Evolutionary conservation across 2,113 vertebrate genomes (phyloP).

Genomic region (Oryzias woworae): DNA sequence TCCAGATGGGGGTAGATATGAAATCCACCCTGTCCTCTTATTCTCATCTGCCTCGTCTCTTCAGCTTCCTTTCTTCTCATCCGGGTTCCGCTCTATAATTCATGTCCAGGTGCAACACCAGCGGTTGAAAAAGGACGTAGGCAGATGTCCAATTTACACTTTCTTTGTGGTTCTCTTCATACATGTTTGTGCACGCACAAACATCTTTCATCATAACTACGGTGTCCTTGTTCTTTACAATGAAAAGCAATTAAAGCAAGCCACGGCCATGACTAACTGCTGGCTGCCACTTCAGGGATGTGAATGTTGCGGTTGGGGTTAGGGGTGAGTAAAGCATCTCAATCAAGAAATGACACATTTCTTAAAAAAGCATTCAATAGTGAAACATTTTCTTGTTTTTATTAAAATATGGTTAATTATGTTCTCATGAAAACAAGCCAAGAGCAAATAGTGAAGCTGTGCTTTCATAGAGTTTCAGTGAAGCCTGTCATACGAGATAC

Average conservation of each 20-base stretch:
- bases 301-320: constrained; percentile 15
- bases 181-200: constrained; percentile 21
- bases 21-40: constrained; percentile 46
- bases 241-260: constrained; percentile 40
- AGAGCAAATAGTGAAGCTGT: constrained; percentile 48
- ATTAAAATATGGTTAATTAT: constrained; percentile 3
- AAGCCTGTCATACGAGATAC: constrained; percentile 44
- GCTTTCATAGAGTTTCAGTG: constrained; percentile 41
- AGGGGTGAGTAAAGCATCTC: constrained; percentile 9
- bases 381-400: not conserved
- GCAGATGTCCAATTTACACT: constrained; percentile 70
- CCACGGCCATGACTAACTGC: constrained; percentile 33
- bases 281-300: constrained; percentile 26
- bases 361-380: not conserved
- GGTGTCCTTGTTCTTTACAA: constrained; percentile 20
- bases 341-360: constrained; percentile 5
- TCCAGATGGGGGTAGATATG: constrained; percentile 48
- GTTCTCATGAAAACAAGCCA: constrained; percentile 20
- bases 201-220: constrained; percentile 34
- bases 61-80: constrained; percentile 49
- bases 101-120: constrained; percentile 69
- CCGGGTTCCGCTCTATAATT: constrained; percentile 71
- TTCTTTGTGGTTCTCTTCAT: constrained; percentile 56
- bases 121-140: constrained; percentile 37
- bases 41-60: constrained; percentile 54